Evolutionary conservation across 2,888 invertebrate species (phyloP), one percentile per base, ranked within the genome.

Genomic region (Pristionchus exspectatus): DNA sequence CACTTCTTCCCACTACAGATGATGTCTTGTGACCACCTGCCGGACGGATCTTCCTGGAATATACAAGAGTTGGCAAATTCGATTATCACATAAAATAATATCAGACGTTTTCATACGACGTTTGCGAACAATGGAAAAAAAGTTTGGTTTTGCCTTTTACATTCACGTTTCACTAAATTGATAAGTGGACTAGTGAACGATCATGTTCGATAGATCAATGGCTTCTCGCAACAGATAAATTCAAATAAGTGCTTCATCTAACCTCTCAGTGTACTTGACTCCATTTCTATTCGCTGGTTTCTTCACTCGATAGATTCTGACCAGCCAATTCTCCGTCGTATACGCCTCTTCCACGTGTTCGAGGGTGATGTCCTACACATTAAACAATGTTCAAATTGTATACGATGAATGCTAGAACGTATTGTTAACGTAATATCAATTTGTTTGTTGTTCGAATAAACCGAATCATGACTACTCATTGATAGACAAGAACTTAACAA

Each of bases 261-360:
- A 92, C 14, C 94, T 90, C 4, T 94, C 94, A 14, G 90, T 90
- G 89, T 92, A 89, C 90, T 94, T 95, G 87, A 95, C 89, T 12
- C 89, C 83, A 69, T 50, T 66, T 30, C 89, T 89, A 54, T 86
- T 87, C 21, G 59, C 63, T 12, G 74, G 89, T 33, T 91, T 89
- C 91, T 91, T 91, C 88, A 92, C 91, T 89, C 93, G 93, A 91
- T 94, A 95, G 84, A 95, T 94, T 30, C 99, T 97, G 90, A 99
- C 99, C 85, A 99, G 96, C 99, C 99, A 99, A 96, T 99, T 98
- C 95, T 99, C 99, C 0, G 98, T 98, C 30, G 99, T 99, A 96
- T 98, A 99, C 0, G 99, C 99, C 96, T 99, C 99, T 95, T 99
- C 99, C n/a, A 99, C 96, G n/a, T 98, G 98, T 95, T 98, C 98